A percentile compares a stretch with the other conserved stretches of the same genome.
phyloP scores from a whole-genome alignment of 1,140 invertebrate genomes.

The Pseudomyrmex concolor region DNA sequence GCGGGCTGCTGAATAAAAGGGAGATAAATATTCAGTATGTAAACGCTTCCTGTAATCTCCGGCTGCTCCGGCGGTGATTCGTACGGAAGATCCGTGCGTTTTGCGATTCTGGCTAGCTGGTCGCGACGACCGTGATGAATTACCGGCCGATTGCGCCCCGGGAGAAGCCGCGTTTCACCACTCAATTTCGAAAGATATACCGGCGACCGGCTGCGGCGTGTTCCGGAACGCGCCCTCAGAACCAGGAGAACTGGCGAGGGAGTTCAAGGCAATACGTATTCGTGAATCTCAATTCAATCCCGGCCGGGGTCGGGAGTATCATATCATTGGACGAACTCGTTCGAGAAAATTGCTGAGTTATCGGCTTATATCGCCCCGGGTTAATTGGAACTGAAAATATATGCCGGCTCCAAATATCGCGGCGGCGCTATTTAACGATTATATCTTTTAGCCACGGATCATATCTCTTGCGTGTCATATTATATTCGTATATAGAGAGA shows the following conservation, averaged over 20 bases:
- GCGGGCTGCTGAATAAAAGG: not conserved
- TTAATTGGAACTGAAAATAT: constrained; percentile 47
- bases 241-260: not conserved
- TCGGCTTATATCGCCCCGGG: constrained; percentile 5
- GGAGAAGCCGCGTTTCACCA: constrained; percentile 41
- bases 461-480: not conserved
- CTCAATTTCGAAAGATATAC: constrained; percentile 62
- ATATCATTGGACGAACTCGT: constrained; percentile 24
- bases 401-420: not conserved
- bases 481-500: too few relatives aligned
- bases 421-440: constrained; percentile 6
- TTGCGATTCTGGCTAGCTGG: constrained; percentile 47
- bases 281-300: constrained; percentile 52
- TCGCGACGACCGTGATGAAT: constrained; percentile 52
- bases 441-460: not conserved
- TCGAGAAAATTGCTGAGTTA: constrained; percentile 47
- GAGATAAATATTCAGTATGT: constrained; percentile 47
- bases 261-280: constrained; percentile 39
- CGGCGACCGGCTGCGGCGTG: constrained; percentile 25
- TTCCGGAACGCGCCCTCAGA: constrained; percentile 33
- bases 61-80: constrained; percentile 9
- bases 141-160: constrained; percentile 32
- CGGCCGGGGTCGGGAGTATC: not conserved
- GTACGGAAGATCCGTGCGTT: constrained; percentile 21
- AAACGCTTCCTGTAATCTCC: constrained; percentile 20